Evolutionary conservation across 23 tunicate species (phyloP), one percentile per base, ranked within the genome.

Genomic region (Ciona savignyi): DNA sequence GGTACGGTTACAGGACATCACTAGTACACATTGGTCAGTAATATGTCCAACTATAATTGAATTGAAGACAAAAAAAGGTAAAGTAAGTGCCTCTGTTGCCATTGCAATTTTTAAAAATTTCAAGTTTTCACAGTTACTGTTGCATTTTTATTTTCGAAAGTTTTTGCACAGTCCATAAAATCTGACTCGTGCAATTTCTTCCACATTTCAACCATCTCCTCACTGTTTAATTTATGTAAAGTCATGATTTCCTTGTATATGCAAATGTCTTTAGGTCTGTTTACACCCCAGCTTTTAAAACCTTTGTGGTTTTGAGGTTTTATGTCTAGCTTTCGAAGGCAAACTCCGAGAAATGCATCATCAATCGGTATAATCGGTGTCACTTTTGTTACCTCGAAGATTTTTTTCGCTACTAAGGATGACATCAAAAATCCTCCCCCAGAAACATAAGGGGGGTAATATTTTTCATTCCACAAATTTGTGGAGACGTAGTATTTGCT

Each of bases 391-490:
- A 91, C 96, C 71, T 86, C 93, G 61, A 93, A 86, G 22, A 93
- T 82, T 34, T 83, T 84, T 67, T 85, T 86, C 21, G 99, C 84
- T 19, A 95, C 86, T 6, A 95, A 79, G 0, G 96, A 84, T 29
- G 96, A 89, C 99, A 95, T 95, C 30, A 95, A 63, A 51, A 95
- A 95, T 1, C 99, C 99, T 4, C 99, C 99, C 23, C 99, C 99
- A 3, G 96, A 88, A 1, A 95, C 99, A 51, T 95, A 95, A 20
- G 99, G 99, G 9, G 99, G 99, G 35, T 95, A 95, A 84, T 95
- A 95, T 68, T 95, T 95, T 79, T 94, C 99, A 23, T 73, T 92
- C 99, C 99, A 94, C 0, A 94, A 71, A 64, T 88, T 94, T 25
- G 78, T 73, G 2, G 99, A 83, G 23, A 95, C 99, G 60, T 95